Evolutionary conservation across 1,140 invertebrate species (phyloP).

Genomic region (Drosophila mauritiana): DNA sequence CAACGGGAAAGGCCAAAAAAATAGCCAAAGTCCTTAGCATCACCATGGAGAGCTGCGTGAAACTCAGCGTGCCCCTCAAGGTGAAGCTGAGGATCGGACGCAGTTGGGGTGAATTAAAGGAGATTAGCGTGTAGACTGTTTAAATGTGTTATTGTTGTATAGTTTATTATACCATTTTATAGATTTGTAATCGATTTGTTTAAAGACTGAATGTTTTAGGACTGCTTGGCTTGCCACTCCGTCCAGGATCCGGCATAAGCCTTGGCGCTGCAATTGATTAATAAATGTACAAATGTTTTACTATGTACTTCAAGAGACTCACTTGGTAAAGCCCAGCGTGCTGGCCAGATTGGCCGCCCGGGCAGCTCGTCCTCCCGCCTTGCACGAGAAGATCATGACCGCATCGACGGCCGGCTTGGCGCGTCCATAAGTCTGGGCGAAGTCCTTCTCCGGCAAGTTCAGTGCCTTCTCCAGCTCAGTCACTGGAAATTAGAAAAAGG

Average conservation of each 20-base stretch:
- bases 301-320: constrained; percentile 37
- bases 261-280: constrained; percentile 89
- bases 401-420: constrained; percentile 85
- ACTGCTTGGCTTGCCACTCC: constrained; percentile 87
- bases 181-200: background rate
- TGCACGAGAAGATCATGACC: constrained; percentile 86
- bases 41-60: constrained; percentile 92
- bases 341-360: constrained; percentile 85
- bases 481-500: constrained; percentile 78
- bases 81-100: constrained; percentile 94
- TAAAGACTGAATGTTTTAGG: constrained; percentile 1
- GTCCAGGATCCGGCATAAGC: constrained; percentile 95
- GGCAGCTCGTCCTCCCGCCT: constrained; percentile 85
- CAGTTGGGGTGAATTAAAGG: constrained; percentile 91
- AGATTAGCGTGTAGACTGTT: constrained; percentile 75
- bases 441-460: constrained; percentile 85
- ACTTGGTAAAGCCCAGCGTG: constrained; percentile 86
- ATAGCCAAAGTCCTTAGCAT: constrained; percentile 89
- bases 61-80: constrained; percentile 91
- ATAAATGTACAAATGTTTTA: constrained; percentile 33
- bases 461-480: constrained; percentile 84
- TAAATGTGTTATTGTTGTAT: constrained; percentile 13
- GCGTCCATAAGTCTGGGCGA: constrained; percentile 85
- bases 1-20: constrained; percentile 86
- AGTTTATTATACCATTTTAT: constrained; percentile 19